Percentiles rank a stretch among this genome's conserved stretches.
phyloP scores from a whole-genome alignment of 2,888 invertebrate genomes.

The Drosophila austrosaltans region DNA sequence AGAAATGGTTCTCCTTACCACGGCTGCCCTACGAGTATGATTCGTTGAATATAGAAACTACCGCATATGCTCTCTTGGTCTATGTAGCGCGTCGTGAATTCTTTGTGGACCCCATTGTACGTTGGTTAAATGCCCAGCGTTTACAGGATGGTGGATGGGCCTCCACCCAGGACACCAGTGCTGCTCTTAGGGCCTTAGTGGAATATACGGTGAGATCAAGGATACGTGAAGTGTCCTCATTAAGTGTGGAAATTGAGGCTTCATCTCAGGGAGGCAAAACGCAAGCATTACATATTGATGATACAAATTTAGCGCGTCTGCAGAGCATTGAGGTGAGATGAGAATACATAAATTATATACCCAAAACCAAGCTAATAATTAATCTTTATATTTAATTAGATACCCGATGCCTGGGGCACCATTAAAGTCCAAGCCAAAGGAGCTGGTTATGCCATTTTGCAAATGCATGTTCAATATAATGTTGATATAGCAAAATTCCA shows the following conservation, averaged over 20 bases:
- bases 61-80: conserved; percentile 94
- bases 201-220: conserved; percentile 94
- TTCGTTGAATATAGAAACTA: conserved; percentile 95
- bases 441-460: conserved; percentile 96
- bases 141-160: conserved; percentile 95
- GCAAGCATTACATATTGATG: conserved; percentile 88
- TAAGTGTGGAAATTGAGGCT: conserved; percentile 92
- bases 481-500: conserved; percentile 93
- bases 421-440: conserved; percentile 96
- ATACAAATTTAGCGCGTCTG: conserved; percentile 90
- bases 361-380: no score
- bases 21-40: conserved; percentile 94
- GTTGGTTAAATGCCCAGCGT: conserved; percentile 95
- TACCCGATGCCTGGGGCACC: conserved; percentile 96
- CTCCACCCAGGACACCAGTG: conserved; percentile 94
- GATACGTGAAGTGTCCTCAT: conserved; percentile 91
- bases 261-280: conserved; percentile 90
- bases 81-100: conserved; percentile 93
- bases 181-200: conserved; percentile 94
- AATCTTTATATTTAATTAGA: conserved; percentile 84
- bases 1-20: conserved; percentile 94
- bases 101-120: conserved; percentile 92
- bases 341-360: neutral
- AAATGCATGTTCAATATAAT: conserved; percentile 96
- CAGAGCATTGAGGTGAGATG: conserved; percentile 89